A percentile compares a stretch with the other conserved stretches of the same genome.
Evolutionary conservation across 2,888 invertebrate genomes (phyloP).

Genomic region (Acutogordius australiensis): DNA sequence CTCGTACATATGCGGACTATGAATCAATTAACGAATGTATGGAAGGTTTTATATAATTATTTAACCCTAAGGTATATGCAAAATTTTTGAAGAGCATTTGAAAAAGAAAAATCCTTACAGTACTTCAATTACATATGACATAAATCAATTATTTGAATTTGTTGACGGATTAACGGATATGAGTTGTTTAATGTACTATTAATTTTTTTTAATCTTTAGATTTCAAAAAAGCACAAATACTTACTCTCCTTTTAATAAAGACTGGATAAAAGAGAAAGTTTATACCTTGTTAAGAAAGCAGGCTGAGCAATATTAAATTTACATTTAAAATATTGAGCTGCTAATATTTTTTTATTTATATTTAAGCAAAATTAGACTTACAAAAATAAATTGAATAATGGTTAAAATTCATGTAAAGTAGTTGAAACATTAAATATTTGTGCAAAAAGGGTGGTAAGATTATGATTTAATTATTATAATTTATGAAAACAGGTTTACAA

Average conservation of each 20-base stretch:
- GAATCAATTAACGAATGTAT: constrained; percentile 89
- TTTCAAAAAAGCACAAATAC: constrained; percentile 71
- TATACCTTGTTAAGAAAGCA: constrained; percentile 60
- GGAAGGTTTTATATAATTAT: constrained; percentile 37
- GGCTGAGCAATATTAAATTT: constrained; percentile 33
- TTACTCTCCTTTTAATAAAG: constrained; percentile 90
- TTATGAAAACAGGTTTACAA: too few relatives aligned
- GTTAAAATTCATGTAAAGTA: too few relatives aligned
- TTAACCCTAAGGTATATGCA: constrained; percentile 43
- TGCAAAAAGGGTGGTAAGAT: too few relatives aligned
- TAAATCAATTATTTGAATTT: constrained; percentile 73
- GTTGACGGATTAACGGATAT: constrained; percentile 78
- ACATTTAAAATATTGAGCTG: too few relatives aligned
- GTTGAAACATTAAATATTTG: too few relatives aligned
- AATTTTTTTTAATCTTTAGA: too few relatives aligned
- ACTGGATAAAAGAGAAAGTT: constrained; percentile 96
- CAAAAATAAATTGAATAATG: too few relatives aligned
- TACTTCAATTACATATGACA: constrained; percentile 88
- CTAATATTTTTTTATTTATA: too few relatives aligned
- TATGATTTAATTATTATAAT: too few relatives aligned
- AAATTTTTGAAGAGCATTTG: constrained; percentile 90
- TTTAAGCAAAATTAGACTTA: too few relatives aligned
- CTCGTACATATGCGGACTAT: constrained; percentile 85
- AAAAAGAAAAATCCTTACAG: constrained; percentile 76
- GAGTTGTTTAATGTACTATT: constrained; percentile 55